These are phyloP conservation scores for Pituophis catenifer DNA, from an alignment of 2,113 vertebrate genomes.

Conservation along the genomic window DNA sequence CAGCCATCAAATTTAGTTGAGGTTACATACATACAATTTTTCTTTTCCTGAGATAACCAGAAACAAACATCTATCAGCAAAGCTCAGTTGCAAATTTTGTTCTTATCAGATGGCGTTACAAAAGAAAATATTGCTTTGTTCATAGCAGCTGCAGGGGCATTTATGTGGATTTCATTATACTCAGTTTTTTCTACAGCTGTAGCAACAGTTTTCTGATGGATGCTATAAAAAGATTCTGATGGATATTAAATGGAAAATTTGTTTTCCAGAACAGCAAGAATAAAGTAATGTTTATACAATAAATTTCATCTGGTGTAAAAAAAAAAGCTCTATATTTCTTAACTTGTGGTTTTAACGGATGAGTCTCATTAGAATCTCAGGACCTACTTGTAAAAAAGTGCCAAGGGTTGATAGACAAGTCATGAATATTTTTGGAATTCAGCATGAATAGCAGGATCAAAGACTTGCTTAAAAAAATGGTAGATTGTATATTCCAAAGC, in stretches of 20 bases:
- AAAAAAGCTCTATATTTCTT: background rate
- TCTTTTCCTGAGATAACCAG: background rate
- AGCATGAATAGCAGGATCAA: background rate
- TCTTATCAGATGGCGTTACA: slow-evolving; percentile 6
- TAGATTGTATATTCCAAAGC: background rate
- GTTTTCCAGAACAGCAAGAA: slow-evolving; percentile 36
- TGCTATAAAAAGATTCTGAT: slow-evolving; percentile 8
- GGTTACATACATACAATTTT: slow-evolving; percentile 5
- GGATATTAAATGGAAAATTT: slow-evolving; percentile 32
- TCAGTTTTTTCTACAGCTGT: slow-evolving; percentile 4
- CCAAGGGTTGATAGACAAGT: background rate
- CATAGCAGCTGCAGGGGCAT: background rate
- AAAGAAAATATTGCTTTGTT: background rate
- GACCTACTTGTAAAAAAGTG: background rate
- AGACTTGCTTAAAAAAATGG: background rate
- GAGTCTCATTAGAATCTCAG: background rate
- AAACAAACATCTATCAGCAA: background rate
- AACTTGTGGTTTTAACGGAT: background rate
- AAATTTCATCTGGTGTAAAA: background rate
- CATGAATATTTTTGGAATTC: background rate
- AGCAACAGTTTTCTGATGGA: background rate
- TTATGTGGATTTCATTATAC: background rate
- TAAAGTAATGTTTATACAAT: slow-evolving; percentile 4
- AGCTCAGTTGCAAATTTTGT: background rate
- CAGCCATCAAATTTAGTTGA: background rate